Evolutionary conservation across 2,113 vertebrate genomes (phyloP), one percentile per base, ranked within the genome.

Genomic region (Pseudorasbora parva): DNA sequence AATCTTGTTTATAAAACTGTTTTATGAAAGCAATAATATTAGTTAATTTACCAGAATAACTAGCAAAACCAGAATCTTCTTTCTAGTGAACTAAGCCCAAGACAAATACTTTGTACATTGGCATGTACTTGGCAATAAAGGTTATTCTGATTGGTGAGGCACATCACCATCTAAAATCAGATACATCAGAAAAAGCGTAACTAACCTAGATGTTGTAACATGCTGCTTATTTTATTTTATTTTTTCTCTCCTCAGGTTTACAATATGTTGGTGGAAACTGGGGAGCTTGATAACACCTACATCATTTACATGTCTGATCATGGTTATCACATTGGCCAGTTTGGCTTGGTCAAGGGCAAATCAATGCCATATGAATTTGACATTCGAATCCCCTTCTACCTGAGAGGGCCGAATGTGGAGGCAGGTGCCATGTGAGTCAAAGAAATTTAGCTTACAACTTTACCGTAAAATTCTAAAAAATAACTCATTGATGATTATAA

Each of bases 341-440:
- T 99, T 79, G 98, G 98, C 7, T 93, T 99, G 86, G 97, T 99
- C 78, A 99, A 99, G 90, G 98, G 98, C 33, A 99, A 99, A 90
- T 99, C 98, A 14, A 98, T 99, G 97, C 97, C 98, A 0, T 99
- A 99, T 1, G 98, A 99, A 89, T 99, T 99, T 57, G 98, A 99
- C 88, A 97, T 99, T 91, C 93, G 97, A 64, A 96, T 99, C 85
- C 98, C 98, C 2, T 99, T 99, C 92, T 99, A 96, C 5, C 86
- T 99, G 60, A 93, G 97, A 82, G 98, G 98, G 71, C 98, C 98
- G 71, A 96, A 97, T 69, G 96, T 99, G 94, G 97, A 98, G 59
- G 95, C 95, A 6, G 97, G 97, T 6, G 94, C 95, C 12, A 91
- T 95, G 98, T 99, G 91, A 97, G 98, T 93, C 37, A 45, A 27